A percentile compares a stretch with the other conserved stretches of the same genome.
Evolutionary conservation across 2,797 vertebrate species (phyloP).

Genomic region (Nyctalus aviator): DNA sequence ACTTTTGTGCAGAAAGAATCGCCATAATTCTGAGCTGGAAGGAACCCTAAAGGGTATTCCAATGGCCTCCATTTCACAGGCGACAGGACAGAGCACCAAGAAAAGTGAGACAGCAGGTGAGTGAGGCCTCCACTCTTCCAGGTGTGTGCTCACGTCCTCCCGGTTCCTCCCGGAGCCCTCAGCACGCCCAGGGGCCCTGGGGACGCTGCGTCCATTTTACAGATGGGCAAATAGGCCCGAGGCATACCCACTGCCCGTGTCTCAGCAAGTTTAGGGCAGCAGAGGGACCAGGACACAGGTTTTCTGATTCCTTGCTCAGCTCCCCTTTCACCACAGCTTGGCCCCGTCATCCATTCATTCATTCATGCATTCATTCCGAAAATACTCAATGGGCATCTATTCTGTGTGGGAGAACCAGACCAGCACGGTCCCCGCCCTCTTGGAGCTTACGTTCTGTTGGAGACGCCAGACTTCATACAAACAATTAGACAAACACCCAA

Average conservation of each 20-base stretch:
- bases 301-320: neutral
- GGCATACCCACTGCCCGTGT: accelerated
- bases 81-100: neutral
- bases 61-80: neutral
- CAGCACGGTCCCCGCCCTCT: neutral
- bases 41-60: neutral
- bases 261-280: neutral
- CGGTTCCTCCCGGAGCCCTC: neutral
- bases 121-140: neutral
- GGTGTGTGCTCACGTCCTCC: accelerated
- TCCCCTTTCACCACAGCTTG: neutral
- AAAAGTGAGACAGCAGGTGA: neutral
- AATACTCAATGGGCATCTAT: neutral
- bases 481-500: neutral
- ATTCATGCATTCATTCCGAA: neutral
- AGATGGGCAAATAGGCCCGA: neutral
- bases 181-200: too few relatives aligned
- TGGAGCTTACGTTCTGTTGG: neutral
- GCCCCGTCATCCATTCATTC: neutral
- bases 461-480: neutral
- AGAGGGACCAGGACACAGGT: neutral
- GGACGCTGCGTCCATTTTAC: accelerated
- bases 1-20: neutral
- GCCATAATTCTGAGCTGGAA: neutral
- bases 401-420: neutral